A percentile compares a stretch with the other conserved stretches of the same genome.
Conservation (phyloP, 1,140 invertebrate species). For the Panagrolaimus sp. region DNA sequence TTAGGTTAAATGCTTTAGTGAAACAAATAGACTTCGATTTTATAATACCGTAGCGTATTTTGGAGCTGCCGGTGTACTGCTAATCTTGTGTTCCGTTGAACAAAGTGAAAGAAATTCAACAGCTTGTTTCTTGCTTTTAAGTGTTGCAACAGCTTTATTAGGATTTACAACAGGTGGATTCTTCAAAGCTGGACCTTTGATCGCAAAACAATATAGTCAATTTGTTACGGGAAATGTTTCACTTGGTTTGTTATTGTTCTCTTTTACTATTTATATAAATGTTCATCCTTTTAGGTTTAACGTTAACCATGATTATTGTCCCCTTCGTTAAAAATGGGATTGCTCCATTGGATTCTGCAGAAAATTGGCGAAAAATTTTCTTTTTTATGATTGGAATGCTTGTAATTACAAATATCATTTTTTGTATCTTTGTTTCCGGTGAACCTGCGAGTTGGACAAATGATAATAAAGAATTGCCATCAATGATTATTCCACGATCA, state of each 20-base stretch:
- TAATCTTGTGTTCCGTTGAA: constrained; percentile 47
- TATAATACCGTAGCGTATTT: constrained; percentile 55
- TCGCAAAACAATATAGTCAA: constrained; percentile 54
- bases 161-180: constrained; percentile 55
- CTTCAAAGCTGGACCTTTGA: constrained; percentile 54
- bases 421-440: constrained; percentile 34
- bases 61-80: constrained; percentile 39
- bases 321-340: constrained; percentile 45
- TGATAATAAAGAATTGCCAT: no score
- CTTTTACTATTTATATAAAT: not conserved
- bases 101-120: constrained; percentile 22
- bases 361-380: constrained; percentile 50
- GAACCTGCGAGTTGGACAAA: constrained; percentile 38
- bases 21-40: constrained; percentile 50
- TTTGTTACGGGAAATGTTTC: constrained; percentile 56
- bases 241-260: constrained; percentile 26
- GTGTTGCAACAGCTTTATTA: constrained; percentile 45
- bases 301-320: constrained; percentile 53
- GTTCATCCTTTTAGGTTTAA: constrained; percentile 34
- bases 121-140: constrained; percentile 44
- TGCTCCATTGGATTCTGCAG: constrained; percentile 49
- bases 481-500: no score
- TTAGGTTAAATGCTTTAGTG: constrained; percentile 42
- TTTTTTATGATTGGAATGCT: constrained; percentile 40
- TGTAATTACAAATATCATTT: constrained; percentile 35